Base-by-base conservation (phyloP, 2,797 vertebrate genomes). In the Moxostoma hubbsi region DNA sequence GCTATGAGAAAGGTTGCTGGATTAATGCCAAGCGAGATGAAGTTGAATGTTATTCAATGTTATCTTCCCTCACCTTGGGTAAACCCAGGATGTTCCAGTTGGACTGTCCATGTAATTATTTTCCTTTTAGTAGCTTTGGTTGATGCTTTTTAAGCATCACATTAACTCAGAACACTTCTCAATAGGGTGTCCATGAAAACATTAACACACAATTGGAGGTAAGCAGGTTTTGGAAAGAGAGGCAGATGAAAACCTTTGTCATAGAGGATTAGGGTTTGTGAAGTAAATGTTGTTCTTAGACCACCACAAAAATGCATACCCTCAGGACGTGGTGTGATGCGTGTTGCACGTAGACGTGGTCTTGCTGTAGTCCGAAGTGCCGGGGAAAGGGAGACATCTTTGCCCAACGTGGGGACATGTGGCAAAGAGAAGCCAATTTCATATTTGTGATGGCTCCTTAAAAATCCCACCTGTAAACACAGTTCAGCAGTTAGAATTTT, bases 381-480 rank as follows among this genome's bases (percentile, higher is more conserved):
- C 0, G 94, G 94, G 0, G 91, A 81, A 2, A 93, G 93, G 3
- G 87, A 89, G 8, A 95, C 0, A 10, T 94, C 93, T 88, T 86
- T 92, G 4, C 94, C 95, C 86, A 95, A 82, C 9, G 88, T 85
- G 5, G 87, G 92, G 61, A 92, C 82, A 0, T 91, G 88, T 1
- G 95, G 95, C 82, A 97, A 86, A 0, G 90, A 88, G 86, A 97
- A 97, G 6, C 91, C 81, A 11, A 97, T 94, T 90, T 97, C 95
- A 8, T 97, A 97, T 83, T 92, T 95, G 89, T 96, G 95, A 24
- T 94, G 89, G 84, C 95, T 94, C 93, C 94, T 95, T 88, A 97
- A 89, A 85, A 97, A 97, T 13, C 96, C 96, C 2, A 93, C 96
- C 96, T 97, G 82, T 15, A 83, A 12, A 71, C 2, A 74, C 11